phyloP scores from a whole-genome alignment of 2,888 invertebrate genomes.

The Schrankia costaestrigalis region DNA sequence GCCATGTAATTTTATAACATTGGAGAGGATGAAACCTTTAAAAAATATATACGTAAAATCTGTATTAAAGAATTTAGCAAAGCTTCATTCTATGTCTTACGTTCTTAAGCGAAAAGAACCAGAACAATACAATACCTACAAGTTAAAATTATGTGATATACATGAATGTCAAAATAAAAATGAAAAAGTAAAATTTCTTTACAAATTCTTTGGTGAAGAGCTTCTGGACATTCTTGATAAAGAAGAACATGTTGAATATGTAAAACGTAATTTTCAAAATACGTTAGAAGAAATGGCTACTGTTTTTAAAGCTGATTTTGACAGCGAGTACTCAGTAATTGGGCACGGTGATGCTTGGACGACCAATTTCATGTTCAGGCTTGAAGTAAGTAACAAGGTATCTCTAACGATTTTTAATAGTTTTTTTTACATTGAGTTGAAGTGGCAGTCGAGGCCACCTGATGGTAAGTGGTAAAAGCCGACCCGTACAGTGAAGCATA shows the following conservation, averaged over 20 bases:
- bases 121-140: constrained; percentile 26
- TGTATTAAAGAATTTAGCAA: constrained; percentile 44
- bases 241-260: constrained; percentile 24
- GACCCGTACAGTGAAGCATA: no score
- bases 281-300: constrained; percentile 4
- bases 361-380: constrained; percentile 41
- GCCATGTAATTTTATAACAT: constrained; percentile 32
- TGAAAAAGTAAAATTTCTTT: no score
- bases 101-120: constrained; percentile 41
- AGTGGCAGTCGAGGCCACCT: no score
- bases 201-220: no score
- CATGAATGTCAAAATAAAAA: no score
- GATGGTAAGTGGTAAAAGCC: no score
- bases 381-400: not conserved
- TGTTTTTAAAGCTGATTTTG: constrained; percentile 13
- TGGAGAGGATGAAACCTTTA: constrained; percentile 40
- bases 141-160: constrained; percentile 23
- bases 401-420: no score
- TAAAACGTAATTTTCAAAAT: constrained; percentile 20
- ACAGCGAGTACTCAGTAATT: constrained; percentile 33
- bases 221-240: constrained; percentile 22
- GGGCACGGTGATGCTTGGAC: constrained; percentile 49
- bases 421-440: no score
- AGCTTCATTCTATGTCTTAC: constrained; percentile 48
- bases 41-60: constrained; percentile 34